phyloP scores from a whole-genome alignment of 2,797 vertebrate species.

The Pantherophis vulpinus region DNA sequence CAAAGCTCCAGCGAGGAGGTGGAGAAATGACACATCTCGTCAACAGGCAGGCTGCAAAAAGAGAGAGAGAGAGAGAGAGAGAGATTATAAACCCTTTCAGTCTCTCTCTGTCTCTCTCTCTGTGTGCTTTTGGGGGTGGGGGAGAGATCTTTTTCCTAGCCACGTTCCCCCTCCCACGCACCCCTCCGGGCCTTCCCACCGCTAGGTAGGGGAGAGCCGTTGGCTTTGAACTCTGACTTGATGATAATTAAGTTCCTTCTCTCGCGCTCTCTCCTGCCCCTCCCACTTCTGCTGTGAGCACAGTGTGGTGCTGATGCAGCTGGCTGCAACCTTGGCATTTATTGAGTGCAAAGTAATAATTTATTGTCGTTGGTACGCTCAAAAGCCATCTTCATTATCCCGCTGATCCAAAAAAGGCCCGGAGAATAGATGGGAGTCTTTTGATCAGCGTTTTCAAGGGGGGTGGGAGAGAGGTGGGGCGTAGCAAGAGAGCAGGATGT shows the following conservation, averaged over 20 bases:
- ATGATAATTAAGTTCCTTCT: conserved; percentile 70
- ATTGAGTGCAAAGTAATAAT: conserved; percentile 72
- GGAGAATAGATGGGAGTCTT: conserved; percentile 19
- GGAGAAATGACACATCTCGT: background rate
- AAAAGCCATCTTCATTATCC: conserved; percentile 71
- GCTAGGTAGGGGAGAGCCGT: conserved; percentile 44
- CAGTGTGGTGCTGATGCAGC: conserved; percentile 71
- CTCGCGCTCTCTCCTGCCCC: background rate
- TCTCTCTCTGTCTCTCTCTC: too few species aligned
- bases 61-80: too few species aligned
- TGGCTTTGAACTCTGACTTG: conserved; percentile 70
- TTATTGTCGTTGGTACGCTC: conserved; percentile 70
- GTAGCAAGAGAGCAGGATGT: too few species aligned
- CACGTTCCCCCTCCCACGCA: background rate
- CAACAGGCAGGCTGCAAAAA: background rate
- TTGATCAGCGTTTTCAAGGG: background rate
- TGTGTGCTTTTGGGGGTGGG: too few species aligned
- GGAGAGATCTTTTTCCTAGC: too few species aligned
- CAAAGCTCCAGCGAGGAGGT: background rate
- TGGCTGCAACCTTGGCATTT: conserved; percentile 71
- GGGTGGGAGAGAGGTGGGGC: background rate
- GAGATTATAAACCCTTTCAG: too few species aligned
- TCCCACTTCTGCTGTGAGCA: conserved; percentile 51
- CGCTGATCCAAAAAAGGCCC: conserved; percentile 56
- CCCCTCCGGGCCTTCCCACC: conserved; percentile 34